phyloP scores from a whole-genome alignment of 2,888 invertebrate species.

The Drosophila diplacantha region DNA sequence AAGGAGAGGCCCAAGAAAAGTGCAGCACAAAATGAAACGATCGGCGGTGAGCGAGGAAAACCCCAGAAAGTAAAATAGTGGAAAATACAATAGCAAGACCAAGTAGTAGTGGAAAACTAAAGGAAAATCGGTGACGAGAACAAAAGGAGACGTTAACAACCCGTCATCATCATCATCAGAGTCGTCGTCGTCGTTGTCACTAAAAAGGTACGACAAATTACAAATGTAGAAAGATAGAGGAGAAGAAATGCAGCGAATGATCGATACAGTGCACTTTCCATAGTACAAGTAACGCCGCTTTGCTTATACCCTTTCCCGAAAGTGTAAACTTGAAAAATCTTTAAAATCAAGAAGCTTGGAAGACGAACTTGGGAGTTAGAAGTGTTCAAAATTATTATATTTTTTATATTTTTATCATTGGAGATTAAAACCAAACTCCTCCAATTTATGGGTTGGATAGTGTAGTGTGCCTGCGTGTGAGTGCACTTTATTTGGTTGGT shows the following conservation, averaged over 20 bases:
- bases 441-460: slow-evolving; percentile 9
- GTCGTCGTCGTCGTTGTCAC: slow-evolving; percentile 11
- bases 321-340: not conserved
- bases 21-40: slow-evolving; percentile 46
- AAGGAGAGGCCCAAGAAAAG: slow-evolving; percentile 46
- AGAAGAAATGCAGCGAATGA: slow-evolving; percentile 14
- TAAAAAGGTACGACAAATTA: slow-evolving; percentile 32
- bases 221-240: slow-evolving; percentile 9
- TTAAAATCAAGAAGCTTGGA: not conserved
- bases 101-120: slow-evolving; percentile 4
- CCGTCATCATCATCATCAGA: slow-evolving; percentile 9
- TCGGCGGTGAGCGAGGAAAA: slow-evolving; percentile 14
- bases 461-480: not conserved
- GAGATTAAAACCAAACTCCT: slow-evolving; percentile 5
- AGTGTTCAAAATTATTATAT: not conserved
- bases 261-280: slow-evolving; percentile 1
- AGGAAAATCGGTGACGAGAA: slow-evolving; percentile 11
- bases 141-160: slow-evolving; percentile 15
- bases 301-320: not conserved
- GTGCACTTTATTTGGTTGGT: slow-evolving; percentile 11
- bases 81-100: slow-evolving; percentile 3
- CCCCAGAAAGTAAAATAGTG: slow-evolving; percentile 12
- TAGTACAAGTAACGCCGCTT: not conserved
- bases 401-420: not conserved
- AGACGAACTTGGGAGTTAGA: not conserved